phyloP scores from a whole-genome alignment of 2,797 vertebrate species.

The Sorex maritimensis region DNA sequence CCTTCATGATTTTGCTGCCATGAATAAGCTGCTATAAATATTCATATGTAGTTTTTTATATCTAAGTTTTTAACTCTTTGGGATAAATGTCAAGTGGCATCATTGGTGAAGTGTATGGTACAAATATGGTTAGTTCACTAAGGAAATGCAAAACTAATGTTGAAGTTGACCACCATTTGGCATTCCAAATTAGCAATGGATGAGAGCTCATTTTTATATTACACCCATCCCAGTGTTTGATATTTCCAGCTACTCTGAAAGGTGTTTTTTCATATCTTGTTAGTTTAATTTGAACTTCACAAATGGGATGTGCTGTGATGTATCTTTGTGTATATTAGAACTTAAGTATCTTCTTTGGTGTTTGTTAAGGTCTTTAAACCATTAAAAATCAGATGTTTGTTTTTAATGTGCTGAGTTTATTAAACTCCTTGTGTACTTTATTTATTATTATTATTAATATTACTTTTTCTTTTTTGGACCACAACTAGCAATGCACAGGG shows the following conservation, averaged over 20 bases:
- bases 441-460: too few relatives aligned
- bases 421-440: background rate
- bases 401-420: constrained; percentile 29
- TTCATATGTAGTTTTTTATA: background rate
- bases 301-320: background rate
- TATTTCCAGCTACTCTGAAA: background rate
- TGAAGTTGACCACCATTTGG: background rate
- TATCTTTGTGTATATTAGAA: constrained; percentile 27
- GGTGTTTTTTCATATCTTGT: background rate
- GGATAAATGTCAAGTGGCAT: background rate
- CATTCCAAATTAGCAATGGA: background rate
- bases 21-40: background rate
- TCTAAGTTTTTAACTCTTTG: background rate
- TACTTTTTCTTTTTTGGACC: too few relatives aligned
- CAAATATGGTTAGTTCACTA: background rate
- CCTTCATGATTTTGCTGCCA: background rate
- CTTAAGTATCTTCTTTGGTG: background rate
- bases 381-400: constrained; percentile 2
- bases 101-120: background rate
- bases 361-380: background rate
- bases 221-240: background rate
- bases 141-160: background rate
- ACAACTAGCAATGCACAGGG: too few relatives aligned
- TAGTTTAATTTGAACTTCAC: constrained; percentile 40
- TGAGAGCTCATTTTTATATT: background rate